A percentile compares a stretch with the other conserved stretches of the same genome.
Conservation (phyloP, 2,888 invertebrate genomes). For the Epiblema foenella region DNA sequence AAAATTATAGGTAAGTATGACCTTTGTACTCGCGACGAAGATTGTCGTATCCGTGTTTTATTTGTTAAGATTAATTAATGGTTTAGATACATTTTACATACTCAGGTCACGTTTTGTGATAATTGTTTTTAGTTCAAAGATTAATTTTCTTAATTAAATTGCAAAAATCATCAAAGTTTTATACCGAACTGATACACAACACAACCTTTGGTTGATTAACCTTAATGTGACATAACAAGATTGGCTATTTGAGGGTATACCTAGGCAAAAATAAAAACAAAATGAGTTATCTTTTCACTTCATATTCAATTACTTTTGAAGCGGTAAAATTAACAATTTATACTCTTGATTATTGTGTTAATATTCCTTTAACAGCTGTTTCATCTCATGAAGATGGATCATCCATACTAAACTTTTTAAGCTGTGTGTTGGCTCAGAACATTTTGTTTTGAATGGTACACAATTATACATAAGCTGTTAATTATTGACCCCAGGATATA, state of each 20-base stretch:
- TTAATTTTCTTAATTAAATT: constrained; percentile 12
- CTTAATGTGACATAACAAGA: not conserved
- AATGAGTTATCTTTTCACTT: not conserved
- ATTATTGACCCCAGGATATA: too few relatives aligned
- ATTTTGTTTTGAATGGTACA: too few relatives aligned
- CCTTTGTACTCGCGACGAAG: not conserved
- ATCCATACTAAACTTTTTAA: not conserved
- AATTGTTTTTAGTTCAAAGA: constrained; percentile 17
- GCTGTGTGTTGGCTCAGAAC: too few relatives aligned
- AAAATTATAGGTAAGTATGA: not conserved
- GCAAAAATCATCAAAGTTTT: not conserved
- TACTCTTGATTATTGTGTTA: not conserved
- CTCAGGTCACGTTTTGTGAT: constrained; percentile 17
- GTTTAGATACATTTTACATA: not conserved
- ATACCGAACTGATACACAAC: not conserved
- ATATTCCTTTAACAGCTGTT: not conserved
- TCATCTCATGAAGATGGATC: not conserved
- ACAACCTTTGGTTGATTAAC: not conserved
- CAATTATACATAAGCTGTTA: too few relatives aligned
- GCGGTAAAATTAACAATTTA: constrained; percentile 2
- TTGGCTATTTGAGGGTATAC: not conserved
- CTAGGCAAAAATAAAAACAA: not conserved
- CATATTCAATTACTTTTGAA: not conserved
- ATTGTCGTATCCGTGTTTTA: not conserved
- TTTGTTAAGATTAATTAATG: constrained; percentile 7